Evolutionary conservation across 1,140 invertebrate species (phyloP), one percentile per base, ranked within the genome.

Genomic region (Caenorhabditis remanei): DNA sequence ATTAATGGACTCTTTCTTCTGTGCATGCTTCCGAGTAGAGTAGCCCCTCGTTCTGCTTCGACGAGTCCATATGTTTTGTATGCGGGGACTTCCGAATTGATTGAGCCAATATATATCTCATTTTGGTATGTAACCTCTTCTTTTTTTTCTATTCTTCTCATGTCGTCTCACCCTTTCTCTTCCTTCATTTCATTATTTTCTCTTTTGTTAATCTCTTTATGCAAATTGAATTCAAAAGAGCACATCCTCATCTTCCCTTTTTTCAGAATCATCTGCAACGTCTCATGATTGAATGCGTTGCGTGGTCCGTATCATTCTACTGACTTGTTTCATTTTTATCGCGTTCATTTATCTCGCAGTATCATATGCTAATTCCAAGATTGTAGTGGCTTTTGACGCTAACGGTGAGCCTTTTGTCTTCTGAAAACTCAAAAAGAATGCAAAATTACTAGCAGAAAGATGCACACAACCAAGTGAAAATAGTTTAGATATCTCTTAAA

Each of bases 221-320:
- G 14, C 21, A 63, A 32, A 63, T 32, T 11, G 21, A 63, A 63
- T 32, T 63, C 61, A 24, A 63, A 63, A 58, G n/a, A 53, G 50
- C 50, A 53, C 50, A 53, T 53, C 56, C 3, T 58, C 56, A 58
- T 58, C 56, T 58, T 58, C n/a, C 40, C 4, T 32, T 46, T n/a
- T 46, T 43, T 71, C 65, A 71, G 40, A 79, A 53, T 41, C n/a
- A 24, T 50, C 43, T 19, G 71, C 71, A 79, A 21, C 43, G 43
- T 48, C 71, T 79, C 71, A 79, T 79, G 71, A 79, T 79, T 79
- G 71, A 79, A 79, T 79, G 71, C 71, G 71, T 79, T 79, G 71
- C 71, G 71, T 79, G n/a, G 71, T 50, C 19, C 71, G 71, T 79
- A 79, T 79, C 46, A 79, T 79, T 79, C 46, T 79, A 32, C 40